Percentiles rank a stretch among this genome's conserved stretches.
These are phyloP conservation scores for Falco punctatus DNA, from an alignment of 2,113 vertebrate species.

Conservation along the genomic window DNA sequence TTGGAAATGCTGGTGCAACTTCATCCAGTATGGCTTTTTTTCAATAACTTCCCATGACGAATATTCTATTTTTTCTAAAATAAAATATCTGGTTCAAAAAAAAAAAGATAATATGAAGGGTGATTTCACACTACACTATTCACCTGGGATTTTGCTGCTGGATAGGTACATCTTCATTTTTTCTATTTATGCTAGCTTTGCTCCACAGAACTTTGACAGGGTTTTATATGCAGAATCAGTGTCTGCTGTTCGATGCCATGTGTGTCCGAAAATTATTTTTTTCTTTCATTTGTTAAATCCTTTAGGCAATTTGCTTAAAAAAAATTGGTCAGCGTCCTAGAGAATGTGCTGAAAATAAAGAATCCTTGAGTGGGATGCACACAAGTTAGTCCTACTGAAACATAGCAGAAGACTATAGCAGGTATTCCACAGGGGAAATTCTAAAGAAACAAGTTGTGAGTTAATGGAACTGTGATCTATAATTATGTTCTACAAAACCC, in stretches of 20 bases:
- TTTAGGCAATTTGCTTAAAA: not conserved
- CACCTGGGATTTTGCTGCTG: not conserved
- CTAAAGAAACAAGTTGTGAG: not conserved
- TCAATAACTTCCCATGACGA: not conserved
- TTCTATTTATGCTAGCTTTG: not conserved
- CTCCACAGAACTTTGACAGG: not conserved
- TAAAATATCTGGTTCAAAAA: not conserved
- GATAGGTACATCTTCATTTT: not conserved
- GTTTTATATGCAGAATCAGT: not conserved
- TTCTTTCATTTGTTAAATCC: not conserved
- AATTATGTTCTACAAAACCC: not conserved
- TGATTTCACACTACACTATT: not conserved
- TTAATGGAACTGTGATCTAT: not conserved
- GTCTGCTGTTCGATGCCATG: accelerated
- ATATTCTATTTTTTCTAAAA: not conserved
- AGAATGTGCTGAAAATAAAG: not conserved
- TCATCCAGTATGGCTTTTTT: not conserved
- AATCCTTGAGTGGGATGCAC: not conserved
- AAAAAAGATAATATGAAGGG: not conserved
- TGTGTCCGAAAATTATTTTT: not conserved
- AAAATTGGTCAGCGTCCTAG: not conserved
- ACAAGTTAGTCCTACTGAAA: not conserved
- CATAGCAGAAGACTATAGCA: not conserved
- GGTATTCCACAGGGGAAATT: not conserved
- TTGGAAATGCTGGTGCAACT: not conserved